These are phyloP conservation scores for Priocnemis perturbator DNA, from an alignment of 2,888 invertebrate genomes.

Conservation along the genomic window DNA sequence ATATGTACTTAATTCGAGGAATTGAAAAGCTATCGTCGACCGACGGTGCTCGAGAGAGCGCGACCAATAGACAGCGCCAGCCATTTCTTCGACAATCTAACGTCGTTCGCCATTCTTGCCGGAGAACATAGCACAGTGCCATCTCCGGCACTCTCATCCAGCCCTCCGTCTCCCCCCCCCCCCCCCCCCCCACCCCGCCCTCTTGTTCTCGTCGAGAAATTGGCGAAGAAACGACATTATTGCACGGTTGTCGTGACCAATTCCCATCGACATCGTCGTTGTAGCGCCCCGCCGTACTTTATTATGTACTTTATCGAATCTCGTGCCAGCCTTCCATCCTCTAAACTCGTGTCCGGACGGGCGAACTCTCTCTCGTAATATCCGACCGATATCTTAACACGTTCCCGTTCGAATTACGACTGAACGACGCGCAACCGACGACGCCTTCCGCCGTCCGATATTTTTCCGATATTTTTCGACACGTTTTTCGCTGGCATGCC, in stretches of 20 bases:
- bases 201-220: slow-evolving; percentile 37
- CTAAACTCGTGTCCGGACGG: slow-evolving; percentile 12
- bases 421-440: neutral
- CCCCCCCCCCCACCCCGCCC: too few species aligned
- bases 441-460: neutral
- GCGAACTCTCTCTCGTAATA: slow-evolving; percentile 2
- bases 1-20: too few species aligned
- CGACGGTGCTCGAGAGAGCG: too few species aligned
- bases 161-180: slow-evolving; percentile 1
- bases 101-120: neutral
- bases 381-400: slow-evolving; percentile 9
- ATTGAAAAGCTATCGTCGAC: too few species aligned
- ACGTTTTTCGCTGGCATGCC: neutral
- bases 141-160: slow-evolving; percentile 47
- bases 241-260: slow-evolving; percentile 53
- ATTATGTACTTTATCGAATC: slow-evolving; percentile 53
- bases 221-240: slow-evolving; percentile 55
- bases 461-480: neutral
- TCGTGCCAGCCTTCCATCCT: slow-evolving; percentile 21
- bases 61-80: too few species aligned
- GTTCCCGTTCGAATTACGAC: slow-evolving; percentile 5
- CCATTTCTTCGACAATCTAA: neutral
- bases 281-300: slow-evolving; percentile 46
- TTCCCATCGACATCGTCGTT: slow-evolving; percentile 45
- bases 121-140: slow-evolving; percentile 11